phyloP scores from a whole-genome alignment of 2,113 vertebrate genomes.

The Lagopus leucura region DNA sequence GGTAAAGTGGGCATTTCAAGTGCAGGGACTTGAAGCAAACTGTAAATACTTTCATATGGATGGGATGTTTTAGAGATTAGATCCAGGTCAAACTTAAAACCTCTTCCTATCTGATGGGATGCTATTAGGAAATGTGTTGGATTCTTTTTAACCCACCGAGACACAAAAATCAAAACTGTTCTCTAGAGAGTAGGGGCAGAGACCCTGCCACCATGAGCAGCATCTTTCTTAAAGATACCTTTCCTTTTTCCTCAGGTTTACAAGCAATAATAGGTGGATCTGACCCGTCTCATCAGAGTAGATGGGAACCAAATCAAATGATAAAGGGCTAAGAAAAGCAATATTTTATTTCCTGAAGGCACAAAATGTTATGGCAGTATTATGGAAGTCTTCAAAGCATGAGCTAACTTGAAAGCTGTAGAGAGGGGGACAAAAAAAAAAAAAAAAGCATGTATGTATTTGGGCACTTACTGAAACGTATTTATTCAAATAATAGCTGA shows the following conservation, averaged over 20 bases:
- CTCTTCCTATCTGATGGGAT: neutral
- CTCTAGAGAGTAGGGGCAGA: neutral
- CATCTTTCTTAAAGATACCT: neutral
- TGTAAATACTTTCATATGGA: neutral
- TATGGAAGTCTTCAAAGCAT: constrained; percentile 11
- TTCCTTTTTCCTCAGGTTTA: constrained; percentile 66
- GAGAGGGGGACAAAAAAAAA: neutral
- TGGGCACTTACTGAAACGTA: constrained; percentile 29
- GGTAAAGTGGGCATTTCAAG: neutral
- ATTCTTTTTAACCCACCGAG: neutral
- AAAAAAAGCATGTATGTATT: neutral
- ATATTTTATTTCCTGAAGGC: constrained; percentile 70
- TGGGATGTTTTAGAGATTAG: neutral
- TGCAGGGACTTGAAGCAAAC: neutral
- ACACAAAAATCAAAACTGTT: neutral
- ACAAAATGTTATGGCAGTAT: constrained; percentile 52
- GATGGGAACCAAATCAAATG: constrained; percentile 10
- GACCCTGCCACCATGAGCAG: neutral
- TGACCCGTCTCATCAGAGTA: neutral
- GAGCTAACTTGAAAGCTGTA: constrained; percentile 28
- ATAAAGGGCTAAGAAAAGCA: constrained; percentile 75
- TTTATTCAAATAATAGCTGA: constrained; percentile 57
- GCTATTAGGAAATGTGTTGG: neutral
- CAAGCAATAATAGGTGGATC: constrained; percentile 69
- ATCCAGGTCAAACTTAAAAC: constrained; percentile 13